phyloP scores from a whole-genome alignment of 2,113 vertebrate genomes.

The Oryzias celebensis region DNA sequence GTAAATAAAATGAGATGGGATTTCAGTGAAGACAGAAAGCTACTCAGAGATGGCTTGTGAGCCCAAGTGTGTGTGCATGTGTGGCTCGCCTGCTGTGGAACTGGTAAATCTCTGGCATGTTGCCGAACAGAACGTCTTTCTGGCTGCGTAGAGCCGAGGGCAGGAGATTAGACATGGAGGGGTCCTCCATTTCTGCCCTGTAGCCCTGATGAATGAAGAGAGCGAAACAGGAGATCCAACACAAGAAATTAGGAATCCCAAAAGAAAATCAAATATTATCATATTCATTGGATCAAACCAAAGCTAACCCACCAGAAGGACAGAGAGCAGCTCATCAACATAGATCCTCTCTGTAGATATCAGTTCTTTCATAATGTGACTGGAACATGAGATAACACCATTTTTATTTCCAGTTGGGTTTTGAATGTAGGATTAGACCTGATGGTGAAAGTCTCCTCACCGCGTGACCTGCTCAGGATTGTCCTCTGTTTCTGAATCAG shows the following conservation, averaged over 20 bases:
- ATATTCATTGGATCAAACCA: not conserved
- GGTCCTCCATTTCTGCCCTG: conserved; percentile 94
- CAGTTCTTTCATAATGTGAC: conserved; percentile 89
- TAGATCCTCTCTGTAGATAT: conserved; percentile 91
- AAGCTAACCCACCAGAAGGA: conserved; percentile 82
- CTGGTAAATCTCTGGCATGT: conserved; percentile 96
- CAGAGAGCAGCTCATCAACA: conserved; percentile 88
- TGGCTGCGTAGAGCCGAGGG: conserved; percentile 85
- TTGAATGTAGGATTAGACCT: not conserved
- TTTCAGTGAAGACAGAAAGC: conserved; percentile 6
- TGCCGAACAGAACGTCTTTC: conserved; percentile 94
- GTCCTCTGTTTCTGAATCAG: conserved; percentile 82
- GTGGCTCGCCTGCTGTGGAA: conserved; percentile 89
- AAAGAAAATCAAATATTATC: not conserved
- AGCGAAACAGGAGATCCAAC: not conserved
- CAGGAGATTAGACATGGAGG: conserved; percentile 83
- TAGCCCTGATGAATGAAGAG: conserved; percentile 83
- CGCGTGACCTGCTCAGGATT: conserved; percentile 85
- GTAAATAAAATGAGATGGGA: conserved; percentile 22
- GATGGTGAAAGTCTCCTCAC: conserved; percentile 57
- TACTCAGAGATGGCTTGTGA: conserved; percentile 23
- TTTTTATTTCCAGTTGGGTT: not conserved
- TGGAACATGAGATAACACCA: conserved; percentile 35
- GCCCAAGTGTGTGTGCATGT: conserved; percentile 7
- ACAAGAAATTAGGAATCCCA: not conserved